phyloP scores from a whole-genome alignment of 1,140 invertebrate genomes.

The Drosophila albomicans region DNA sequence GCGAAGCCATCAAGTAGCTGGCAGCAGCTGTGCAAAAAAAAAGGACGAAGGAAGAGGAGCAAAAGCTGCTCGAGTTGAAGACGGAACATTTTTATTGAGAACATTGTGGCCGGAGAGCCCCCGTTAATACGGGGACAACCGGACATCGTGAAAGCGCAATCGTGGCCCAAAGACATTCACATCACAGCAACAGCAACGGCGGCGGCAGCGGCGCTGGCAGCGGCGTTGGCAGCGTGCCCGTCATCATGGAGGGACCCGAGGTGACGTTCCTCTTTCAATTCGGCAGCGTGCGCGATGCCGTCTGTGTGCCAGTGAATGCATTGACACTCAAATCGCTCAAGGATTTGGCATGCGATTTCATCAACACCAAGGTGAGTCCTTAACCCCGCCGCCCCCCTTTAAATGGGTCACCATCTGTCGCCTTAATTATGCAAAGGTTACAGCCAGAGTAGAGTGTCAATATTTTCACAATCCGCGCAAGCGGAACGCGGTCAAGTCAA shows the following conservation, averaged over 20 bases:
- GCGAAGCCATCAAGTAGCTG: constrained; percentile 41
- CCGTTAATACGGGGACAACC: constrained; percentile 7
- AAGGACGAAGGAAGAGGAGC: constrained; percentile 3
- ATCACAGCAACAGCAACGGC: constrained; percentile 44
- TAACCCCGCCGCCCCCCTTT: not conserved
- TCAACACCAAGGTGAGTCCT: constrained; percentile 91
- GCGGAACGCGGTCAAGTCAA: constrained; percentile 61
- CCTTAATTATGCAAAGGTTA: constrained; percentile 69
- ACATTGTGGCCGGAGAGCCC: constrained; percentile 13
- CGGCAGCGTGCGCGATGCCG: constrained; percentile 95
- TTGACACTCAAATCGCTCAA: constrained; percentile 96
- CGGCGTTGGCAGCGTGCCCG: constrained; percentile 68
- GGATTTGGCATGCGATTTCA: constrained; percentile 97
- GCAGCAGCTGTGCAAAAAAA: not conserved
- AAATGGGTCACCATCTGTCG: constrained; percentile 49
- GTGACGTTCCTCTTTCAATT: constrained; percentile 97
- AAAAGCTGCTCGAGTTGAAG: constrained; percentile 44
- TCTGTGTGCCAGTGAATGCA: constrained; percentile 91
- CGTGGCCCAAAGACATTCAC: constrained; percentile 70
- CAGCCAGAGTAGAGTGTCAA: constrained; percentile 23
- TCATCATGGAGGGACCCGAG: constrained; percentile 90
- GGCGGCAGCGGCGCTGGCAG: constrained; percentile 32
- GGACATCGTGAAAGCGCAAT: constrained; percentile 42
- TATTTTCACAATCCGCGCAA: constrained; percentile 45
- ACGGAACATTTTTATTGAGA: constrained; percentile 56